phyloP scores from a whole-genome alignment of 2,113 vertebrate genomes.

The Bungarus multicinctus region DNA sequence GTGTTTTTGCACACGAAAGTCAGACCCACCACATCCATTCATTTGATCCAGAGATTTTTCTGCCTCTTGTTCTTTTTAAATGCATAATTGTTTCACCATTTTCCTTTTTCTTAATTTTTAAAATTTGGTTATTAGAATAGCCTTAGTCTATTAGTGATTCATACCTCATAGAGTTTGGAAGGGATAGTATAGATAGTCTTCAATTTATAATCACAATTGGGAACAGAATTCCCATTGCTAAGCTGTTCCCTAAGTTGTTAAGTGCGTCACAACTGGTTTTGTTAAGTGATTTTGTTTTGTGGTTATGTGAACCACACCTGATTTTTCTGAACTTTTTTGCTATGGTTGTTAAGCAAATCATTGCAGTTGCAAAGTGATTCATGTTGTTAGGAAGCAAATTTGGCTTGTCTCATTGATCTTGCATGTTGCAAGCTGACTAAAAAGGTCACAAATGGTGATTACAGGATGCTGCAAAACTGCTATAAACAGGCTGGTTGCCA shows the following conservation, averaged over 20 bases:
- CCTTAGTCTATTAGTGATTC: background rate
- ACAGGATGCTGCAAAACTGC: background rate
- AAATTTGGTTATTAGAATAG: background rate
- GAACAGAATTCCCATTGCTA: background rate
- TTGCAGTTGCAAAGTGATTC: background rate
- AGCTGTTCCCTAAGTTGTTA: background rate
- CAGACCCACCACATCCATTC: background rate
- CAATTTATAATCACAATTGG: background rate
- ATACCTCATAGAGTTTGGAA: background rate
- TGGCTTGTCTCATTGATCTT: background rate
- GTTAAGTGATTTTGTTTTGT: background rate
- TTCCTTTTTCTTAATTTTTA: background rate
- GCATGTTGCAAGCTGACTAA: background rate
- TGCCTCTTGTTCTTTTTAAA: background rate
- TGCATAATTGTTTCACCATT: background rate
- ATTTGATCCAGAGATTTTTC: background rate
- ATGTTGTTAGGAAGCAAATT: background rate
- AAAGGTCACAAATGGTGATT: background rate
- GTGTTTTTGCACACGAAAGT: background rate
- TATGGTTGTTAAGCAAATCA: background rate
- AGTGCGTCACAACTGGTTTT: background rate
- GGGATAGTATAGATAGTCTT: background rate
- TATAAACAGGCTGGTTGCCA: background rate
- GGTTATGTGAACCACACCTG: background rate
- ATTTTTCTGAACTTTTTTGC: background rate